A percentile compares a stretch with the other conserved stretches of the same genome.
Evolutionary conservation across 1,140 invertebrate species (phyloP).

Genomic region (Scaptomyza pallida): DNA sequence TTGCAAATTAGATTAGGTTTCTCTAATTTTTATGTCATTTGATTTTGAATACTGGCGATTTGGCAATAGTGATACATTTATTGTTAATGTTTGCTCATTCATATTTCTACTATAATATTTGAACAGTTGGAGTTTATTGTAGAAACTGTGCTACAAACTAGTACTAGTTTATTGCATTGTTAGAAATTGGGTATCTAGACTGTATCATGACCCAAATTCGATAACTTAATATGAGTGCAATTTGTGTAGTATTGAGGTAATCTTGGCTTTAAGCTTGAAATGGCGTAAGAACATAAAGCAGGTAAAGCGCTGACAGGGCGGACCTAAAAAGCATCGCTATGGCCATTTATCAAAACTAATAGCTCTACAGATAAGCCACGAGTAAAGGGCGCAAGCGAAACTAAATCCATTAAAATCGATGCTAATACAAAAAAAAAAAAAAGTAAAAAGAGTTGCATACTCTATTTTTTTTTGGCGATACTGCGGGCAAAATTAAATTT

Average conservation of each 20-base stretch:
- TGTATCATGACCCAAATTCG: no score
- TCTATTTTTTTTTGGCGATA: slow-evolving; percentile 5
- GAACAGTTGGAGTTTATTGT: no score
- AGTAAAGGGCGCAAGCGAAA: slow-evolving; percentile 37
- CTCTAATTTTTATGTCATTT: no score
- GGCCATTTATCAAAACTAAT: slow-evolving; percentile 71
- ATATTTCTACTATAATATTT: no score
- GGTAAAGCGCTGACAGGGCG: slow-evolving; percentile 50
- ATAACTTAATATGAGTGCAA: no score
- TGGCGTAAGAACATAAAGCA: slow-evolving; percentile 11
- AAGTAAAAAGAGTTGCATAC: slow-evolving; percentile 15
- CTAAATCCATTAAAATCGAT: slow-evolving; percentile 51
- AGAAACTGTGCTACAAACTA: no score
- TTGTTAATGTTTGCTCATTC: no score
- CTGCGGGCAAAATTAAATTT: slow-evolving; percentile 34
- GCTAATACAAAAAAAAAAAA: slow-evolving; percentile 17
- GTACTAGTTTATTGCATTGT: no score
- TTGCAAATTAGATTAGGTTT: not conserved
- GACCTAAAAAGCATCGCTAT: slow-evolving; percentile 43
- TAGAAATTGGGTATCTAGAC: no score
- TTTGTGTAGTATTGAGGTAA: no score
- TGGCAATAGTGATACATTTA: no score
- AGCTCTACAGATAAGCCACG: slow-evolving; percentile 58
- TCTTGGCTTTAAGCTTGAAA: not conserved
- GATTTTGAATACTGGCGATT: no score